These are phyloP conservation scores for Metellina segmentata DNA, from an alignment of 2,888 invertebrate species.

Conservation along the genomic window DNA sequence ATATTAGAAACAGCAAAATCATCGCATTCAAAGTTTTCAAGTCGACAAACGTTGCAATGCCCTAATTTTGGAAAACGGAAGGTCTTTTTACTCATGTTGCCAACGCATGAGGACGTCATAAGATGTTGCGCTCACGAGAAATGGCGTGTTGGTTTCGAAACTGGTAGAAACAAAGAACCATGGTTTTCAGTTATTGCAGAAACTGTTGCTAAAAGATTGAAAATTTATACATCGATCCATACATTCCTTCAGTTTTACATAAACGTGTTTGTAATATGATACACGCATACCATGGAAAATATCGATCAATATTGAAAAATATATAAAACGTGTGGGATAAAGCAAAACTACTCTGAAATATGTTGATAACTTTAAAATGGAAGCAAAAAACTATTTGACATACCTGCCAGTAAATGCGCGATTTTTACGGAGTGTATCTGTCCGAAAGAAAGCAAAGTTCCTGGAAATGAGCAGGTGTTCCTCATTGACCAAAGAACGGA, in stretches of 20 bases:
- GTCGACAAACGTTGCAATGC: not conserved
- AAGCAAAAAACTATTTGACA: too few relatives aligned
- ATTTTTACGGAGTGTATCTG: too few relatives aligned
- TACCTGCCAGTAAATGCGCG: too few relatives aligned
- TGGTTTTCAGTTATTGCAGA: not conserved
- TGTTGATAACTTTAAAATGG: too few relatives aligned
- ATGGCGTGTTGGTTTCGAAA: not conserved
- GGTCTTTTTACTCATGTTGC: too few relatives aligned
- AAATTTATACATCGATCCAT: not conserved
- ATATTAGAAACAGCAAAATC: not conserved
- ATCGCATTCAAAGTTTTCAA: not conserved
- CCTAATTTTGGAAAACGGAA: not conserved
- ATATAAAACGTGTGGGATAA: too few relatives aligned
- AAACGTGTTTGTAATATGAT: not conserved
- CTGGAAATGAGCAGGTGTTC: too few relatives aligned
- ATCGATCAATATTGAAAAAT: too few relatives aligned
- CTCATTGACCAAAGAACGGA: too few relatives aligned
- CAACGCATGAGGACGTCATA: not conserved
- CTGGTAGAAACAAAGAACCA: not conserved
- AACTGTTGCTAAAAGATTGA: not conserved
- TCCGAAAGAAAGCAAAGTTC: too few relatives aligned
- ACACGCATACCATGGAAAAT: too few relatives aligned
- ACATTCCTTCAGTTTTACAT: not conserved
- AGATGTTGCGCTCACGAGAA: not conserved
- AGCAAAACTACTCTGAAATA: too few relatives aligned